Evolutionary conservation across 2,113 vertebrate genomes (phyloP).

Genomic region (Prunella himalayana): DNA sequence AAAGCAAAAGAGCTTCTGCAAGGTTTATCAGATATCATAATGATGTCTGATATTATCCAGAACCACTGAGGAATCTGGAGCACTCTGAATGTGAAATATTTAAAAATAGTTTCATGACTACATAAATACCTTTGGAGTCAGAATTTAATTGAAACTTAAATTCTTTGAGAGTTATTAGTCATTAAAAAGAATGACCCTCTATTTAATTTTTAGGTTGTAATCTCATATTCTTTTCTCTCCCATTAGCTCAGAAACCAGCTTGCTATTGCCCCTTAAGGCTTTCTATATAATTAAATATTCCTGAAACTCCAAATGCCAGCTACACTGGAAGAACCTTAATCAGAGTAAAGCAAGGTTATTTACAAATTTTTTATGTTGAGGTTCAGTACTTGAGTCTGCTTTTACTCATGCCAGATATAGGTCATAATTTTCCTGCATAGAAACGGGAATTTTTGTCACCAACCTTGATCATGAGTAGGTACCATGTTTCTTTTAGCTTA

Average conservation of each 20-base stretch:
- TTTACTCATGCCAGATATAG: background rate
- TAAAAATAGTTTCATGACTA: constrained; percentile 62
- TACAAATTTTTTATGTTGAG: background rate
- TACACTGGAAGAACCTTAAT: constrained; percentile 1
- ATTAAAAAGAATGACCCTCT: constrained; percentile 61
- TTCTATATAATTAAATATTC: constrained; percentile 62
- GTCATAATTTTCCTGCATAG: background rate
- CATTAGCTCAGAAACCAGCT: constrained; percentile 49
- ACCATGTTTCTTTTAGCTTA: background rate
- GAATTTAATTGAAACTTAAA: constrained; percentile 66
- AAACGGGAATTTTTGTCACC: background rate
- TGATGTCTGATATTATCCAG: constrained; percentile 8
- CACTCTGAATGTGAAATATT: constrained; percentile 46
- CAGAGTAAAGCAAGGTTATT: background rate
- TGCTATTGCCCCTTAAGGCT: constrained; percentile 49
- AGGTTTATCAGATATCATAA: background rate
- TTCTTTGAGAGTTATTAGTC: constrained; percentile 62
- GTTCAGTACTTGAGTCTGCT: background rate
- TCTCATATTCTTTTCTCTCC: constrained; percentile 50
- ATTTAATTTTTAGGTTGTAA: constrained; percentile 65
- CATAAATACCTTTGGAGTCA: constrained; percentile 61
- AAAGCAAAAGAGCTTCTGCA: background rate
- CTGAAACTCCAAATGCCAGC: background rate
- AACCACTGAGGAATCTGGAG: constrained; percentile 36
- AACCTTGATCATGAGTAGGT: background rate